Conservation (phyloP, 2,888 invertebrate species). For the Girardia tigrina region DNA sequence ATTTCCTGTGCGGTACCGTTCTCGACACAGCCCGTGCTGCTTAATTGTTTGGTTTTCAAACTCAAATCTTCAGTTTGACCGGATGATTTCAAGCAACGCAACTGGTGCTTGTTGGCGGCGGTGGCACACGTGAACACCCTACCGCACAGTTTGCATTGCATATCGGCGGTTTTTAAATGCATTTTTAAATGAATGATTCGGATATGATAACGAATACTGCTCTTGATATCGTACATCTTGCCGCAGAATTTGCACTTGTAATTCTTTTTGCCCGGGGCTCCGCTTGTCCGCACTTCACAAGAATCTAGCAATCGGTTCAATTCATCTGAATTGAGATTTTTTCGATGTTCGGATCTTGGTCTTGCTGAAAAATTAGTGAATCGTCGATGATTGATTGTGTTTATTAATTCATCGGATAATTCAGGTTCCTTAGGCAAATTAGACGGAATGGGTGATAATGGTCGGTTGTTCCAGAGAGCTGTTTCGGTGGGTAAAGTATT, state of each 20-base stretch:
- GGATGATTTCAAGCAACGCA: slow-evolving; percentile 1
- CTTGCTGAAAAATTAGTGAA: not conserved
- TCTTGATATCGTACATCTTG: slow-evolving; percentile 29
- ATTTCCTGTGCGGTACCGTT: not conserved
- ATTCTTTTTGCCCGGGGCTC: not conserved
- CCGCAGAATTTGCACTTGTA: slow-evolving; percentile 28
- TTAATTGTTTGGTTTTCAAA: not conserved
- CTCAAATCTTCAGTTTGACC: not conserved
- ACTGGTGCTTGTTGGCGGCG: slow-evolving; percentile 17
- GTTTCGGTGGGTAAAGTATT: not conserved
- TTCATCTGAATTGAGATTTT: not conserved
- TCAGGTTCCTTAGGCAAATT: not conserved
- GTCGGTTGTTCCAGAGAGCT: not conserved
- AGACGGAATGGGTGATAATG: not conserved
- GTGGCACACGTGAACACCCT: slow-evolving; percentile 11
- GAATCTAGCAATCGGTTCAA: not conserved
- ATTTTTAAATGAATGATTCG: slow-evolving; percentile 4
- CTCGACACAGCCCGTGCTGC: not conserved
- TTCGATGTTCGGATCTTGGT: not conserved
- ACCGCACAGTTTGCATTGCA: slow-evolving; percentile 21
- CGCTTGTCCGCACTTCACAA: not conserved
- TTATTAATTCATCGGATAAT: not conserved
- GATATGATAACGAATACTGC: slow-evolving; percentile 30
- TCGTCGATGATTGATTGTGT: not conserved
- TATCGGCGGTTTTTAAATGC: not conserved